These are phyloP conservation scores for Stenichneumon culpator DNA, from an alignment of 2,888 invertebrate genomes.

Conservation along the genomic window DNA sequence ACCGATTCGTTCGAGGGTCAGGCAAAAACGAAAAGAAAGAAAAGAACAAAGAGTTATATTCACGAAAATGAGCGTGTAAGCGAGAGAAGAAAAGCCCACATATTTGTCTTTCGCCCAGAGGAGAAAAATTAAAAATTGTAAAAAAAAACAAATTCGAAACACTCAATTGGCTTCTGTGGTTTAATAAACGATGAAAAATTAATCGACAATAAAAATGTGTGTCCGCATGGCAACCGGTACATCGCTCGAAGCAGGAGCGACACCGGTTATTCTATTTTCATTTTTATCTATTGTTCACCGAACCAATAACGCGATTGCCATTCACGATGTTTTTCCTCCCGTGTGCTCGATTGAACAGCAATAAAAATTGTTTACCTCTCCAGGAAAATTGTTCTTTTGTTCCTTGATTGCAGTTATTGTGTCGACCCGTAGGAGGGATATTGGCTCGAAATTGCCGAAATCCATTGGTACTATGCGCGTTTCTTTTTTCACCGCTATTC, in stretches of 20 bases:
- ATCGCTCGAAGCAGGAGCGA: neutral
- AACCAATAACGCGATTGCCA: constrained; percentile 30
- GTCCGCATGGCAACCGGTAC: neutral
- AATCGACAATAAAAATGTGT: constrained; percentile 28
- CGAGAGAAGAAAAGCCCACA: constrained; percentile 3
- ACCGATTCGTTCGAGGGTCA: constrained; percentile 68
- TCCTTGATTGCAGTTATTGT: constrained; percentile 20
- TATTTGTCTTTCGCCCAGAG: neutral
- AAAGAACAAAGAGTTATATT: constrained; percentile 7
- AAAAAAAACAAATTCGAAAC: neutral
- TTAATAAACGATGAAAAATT: constrained; percentile 24
- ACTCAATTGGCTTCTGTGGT: constrained; percentile 33
- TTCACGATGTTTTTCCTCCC: constrained; percentile 14
- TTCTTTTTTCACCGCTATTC: neutral
- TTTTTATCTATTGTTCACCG: constrained; percentile 24
- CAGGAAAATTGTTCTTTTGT: constrained; percentile 37
- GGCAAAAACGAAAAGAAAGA: constrained; percentile 17
- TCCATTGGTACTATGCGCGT: neutral
- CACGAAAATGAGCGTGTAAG: neutral
- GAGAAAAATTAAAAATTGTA: constrained; percentile 35
- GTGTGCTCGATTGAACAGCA: constrained; percentile 4
- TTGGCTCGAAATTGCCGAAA: constrained; percentile 5
- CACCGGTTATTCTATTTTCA: constrained; percentile 31
- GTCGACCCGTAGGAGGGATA: neutral
- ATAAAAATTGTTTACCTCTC: constrained; percentile 22